A percentile compares a stretch with the other conserved stretches of the same genome.
Evolutionary conservation across 2,888 invertebrate genomes (phyloP).

Genomic region (Eupithecia vulgata): DNA sequence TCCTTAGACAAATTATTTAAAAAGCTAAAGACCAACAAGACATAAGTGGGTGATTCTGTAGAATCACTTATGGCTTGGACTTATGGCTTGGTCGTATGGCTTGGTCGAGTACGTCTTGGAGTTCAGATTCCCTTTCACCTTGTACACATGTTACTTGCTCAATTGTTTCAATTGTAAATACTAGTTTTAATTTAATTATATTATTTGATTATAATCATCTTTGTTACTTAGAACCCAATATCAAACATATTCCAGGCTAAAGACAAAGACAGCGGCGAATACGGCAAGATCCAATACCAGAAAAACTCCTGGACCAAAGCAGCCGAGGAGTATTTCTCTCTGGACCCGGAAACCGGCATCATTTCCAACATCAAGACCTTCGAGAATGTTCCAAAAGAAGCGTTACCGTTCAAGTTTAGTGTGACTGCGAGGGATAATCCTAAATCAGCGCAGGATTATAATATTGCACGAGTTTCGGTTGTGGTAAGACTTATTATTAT

Average conservation of each 20-base stretch:
- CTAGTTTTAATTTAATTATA: too few species aligned
- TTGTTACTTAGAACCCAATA: too few species aligned
- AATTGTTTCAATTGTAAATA: too few species aligned
- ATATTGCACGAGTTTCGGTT: slow-evolving; percentile 86
- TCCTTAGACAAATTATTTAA: too few species aligned
- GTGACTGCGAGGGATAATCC: slow-evolving; percentile 91
- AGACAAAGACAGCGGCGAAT: slow-evolving; percentile 93
- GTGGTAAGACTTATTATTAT: slow-evolving; percentile 77
- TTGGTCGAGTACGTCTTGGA: too few species aligned
- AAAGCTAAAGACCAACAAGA: too few species aligned
- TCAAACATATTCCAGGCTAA: slow-evolving; percentile 84
- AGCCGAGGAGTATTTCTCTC: slow-evolving; percentile 87
- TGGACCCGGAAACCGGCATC: slow-evolving; percentile 90
- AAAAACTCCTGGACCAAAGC: slow-evolving; percentile 78
- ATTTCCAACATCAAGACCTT: slow-evolving; percentile 90
- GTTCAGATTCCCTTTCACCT: too few species aligned
- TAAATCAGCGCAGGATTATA: slow-evolving; percentile 84
- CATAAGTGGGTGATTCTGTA: too few species aligned
- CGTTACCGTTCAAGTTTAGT: slow-evolving; percentile 89
- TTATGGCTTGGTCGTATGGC: too few species aligned
- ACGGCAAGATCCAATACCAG: slow-evolving; percentile 90
- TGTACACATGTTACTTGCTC: too few species aligned
- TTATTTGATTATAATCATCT: too few species aligned
- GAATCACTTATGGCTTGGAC: too few species aligned
- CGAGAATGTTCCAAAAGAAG: slow-evolving; percentile 85